Evolutionary conservation across 2,797 vertebrate genomes (phyloP).

Genomic region (Ctenochaetus hawaiiensis): DNA sequence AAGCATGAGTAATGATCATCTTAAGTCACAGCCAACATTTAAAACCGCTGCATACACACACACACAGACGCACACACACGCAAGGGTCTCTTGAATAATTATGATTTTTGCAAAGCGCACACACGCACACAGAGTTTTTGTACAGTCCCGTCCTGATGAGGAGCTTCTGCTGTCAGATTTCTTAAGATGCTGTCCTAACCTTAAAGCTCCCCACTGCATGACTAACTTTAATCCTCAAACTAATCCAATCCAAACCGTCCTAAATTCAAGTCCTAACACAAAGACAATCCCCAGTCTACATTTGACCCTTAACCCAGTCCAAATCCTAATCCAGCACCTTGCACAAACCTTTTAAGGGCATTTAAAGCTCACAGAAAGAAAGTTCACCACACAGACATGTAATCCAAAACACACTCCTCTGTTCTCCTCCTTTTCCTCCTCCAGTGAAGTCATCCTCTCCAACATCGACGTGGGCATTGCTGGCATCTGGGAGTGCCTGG

Average conservation of each 20-base stretch:
- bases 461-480: slow-evolving; percentile 88
- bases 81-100: slow-evolving; percentile 32
- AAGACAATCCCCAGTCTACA: slow-evolving; percentile 36
- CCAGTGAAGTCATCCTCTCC: slow-evolving; percentile 91
- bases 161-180: slow-evolving; percentile 16
- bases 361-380: neutral
- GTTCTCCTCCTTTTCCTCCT: slow-evolving; percentile 47
- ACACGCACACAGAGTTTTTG: neutral
- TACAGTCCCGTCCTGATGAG: neutral
- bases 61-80: slow-evolving; percentile 12
- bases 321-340: slow-evolving; percentile 2
- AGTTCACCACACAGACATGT: neutral
- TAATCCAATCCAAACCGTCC: slow-evolving; percentile 28
- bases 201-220: slow-evolving; percentile 19
- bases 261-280: slow-evolving; percentile 19
- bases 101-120: neutral
- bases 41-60: slow-evolving; percentile 37
- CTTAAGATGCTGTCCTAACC: slow-evolving; percentile 13
- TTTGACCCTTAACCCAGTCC: slow-evolving; percentile 20
- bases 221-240: slow-evolving; percentile 34
- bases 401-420: slow-evolving; percentile 6
- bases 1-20: slow-evolving; percentile 67
- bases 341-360: slow-evolving; percentile 4
- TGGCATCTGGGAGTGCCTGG: slow-evolving; percentile 92
- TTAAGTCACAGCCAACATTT: slow-evolving; percentile 61